Evolutionary conservation across 2,888 invertebrate genomes (phyloP).

Genomic region (Pemphredon lugubris): DNA sequence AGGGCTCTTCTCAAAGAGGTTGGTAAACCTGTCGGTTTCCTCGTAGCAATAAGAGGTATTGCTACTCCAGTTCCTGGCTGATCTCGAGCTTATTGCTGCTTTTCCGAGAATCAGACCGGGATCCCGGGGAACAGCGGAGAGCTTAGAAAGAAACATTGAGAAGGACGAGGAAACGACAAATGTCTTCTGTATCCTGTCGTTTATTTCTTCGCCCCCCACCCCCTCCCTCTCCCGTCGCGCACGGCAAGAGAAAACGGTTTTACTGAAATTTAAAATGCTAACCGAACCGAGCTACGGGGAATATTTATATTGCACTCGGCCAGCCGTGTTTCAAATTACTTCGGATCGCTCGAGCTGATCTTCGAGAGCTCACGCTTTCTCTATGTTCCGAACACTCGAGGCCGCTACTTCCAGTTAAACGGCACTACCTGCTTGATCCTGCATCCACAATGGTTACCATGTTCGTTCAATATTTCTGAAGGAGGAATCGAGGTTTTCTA

Average conservation of each 20-base stretch:
- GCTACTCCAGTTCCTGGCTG: slow-evolving; percentile 70
- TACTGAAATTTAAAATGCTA: slow-evolving; percentile 33
- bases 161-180: slow-evolving; percentile 33
- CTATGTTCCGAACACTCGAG: neutral
- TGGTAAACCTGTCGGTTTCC: slow-evolving; percentile 56
- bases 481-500: neutral
- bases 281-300: neutral
- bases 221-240: neutral
- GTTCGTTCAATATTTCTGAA: neutral
- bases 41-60: slow-evolving; percentile 73
- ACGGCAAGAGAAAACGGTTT: slow-evolving; percentile 2
- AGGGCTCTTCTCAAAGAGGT: slow-evolving; percentile 44
- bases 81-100: slow-evolving; percentile 69
- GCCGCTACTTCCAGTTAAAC: neutral
- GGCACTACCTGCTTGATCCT: neutral
- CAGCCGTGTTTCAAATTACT: slow-evolving; percentile 19
- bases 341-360: slow-evolving; percentile 2
- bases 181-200: slow-evolving; percentile 13
- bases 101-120: slow-evolving; percentile 45
- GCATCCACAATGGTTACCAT: neutral
- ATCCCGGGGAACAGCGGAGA: slow-evolving; percentile 26
- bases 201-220: slow-evolving; percentile 23
- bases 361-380: neutral
- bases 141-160: slow-evolving; percentile 32
- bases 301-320: slow-evolving; percentile 24